A percentile compares a stretch with the other conserved stretches of the same genome.
These are phyloP conservation scores for Bombyx mandarina DNA, from an alignment of 1,140 invertebrate genomes.

Conservation along the genomic window DNA sequence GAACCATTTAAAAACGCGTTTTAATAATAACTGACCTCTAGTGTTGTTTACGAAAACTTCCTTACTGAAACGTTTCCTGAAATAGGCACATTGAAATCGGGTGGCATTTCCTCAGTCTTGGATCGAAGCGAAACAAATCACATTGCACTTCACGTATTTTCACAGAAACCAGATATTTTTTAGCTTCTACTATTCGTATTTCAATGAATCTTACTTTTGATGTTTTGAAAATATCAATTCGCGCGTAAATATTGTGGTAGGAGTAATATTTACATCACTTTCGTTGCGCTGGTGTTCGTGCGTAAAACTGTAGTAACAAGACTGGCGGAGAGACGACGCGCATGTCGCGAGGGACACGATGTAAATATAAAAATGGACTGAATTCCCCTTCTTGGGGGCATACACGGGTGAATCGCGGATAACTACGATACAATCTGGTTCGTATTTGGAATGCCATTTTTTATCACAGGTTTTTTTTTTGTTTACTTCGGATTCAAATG, in stretches of 20 bases:
- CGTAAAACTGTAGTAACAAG: slow-evolving; percentile 63
- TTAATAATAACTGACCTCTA: slow-evolving; percentile 60
- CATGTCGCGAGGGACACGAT: slow-evolving; percentile 64
- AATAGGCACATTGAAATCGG: slow-evolving; percentile 52
- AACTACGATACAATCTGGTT: too few relatives aligned
- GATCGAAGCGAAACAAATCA: slow-evolving; percentile 56
- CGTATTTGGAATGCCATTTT: too few relatives aligned
- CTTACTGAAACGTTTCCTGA: slow-evolving; percentile 66
- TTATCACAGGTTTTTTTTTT: neutral
- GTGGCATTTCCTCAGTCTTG: slow-evolving; percentile 55
- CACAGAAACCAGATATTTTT: slow-evolving; percentile 41
- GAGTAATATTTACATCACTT: slow-evolving; percentile 66
- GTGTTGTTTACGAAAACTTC: slow-evolving; percentile 64
- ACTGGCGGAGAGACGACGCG: slow-evolving; percentile 63
- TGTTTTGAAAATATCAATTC: slow-evolving; percentile 52
- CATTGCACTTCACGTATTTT: slow-evolving; percentile 33
- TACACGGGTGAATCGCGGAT: slow-evolving; percentile 62
- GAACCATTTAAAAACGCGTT: neutral
- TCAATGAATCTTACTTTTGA: slow-evolving; percentile 28
- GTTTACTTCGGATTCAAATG: too few relatives aligned
- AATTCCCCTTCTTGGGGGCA: slow-evolving; percentile 66
- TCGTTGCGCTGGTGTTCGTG: slow-evolving; percentile 62
- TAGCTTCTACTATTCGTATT: slow-evolving; percentile 21
- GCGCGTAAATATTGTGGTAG: slow-evolving; percentile 60
- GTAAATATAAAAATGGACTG: slow-evolving; percentile 70